Conservation (phyloP, 1,140 invertebrate genomes). For the Magallana ariakensis region DNA sequence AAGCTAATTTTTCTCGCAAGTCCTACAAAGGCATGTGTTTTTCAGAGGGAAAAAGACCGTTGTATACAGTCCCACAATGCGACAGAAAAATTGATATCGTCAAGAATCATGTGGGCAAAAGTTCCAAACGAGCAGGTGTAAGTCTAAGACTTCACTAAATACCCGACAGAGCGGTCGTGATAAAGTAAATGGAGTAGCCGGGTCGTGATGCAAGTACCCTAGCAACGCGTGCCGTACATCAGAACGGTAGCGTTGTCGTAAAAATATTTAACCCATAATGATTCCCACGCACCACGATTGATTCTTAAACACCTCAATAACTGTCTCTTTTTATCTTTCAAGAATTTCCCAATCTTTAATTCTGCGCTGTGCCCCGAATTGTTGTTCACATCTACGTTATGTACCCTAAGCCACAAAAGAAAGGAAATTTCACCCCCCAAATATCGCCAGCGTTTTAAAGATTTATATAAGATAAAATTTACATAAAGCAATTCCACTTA, state of each 20-base stretch:
- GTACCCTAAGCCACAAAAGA: background rate
- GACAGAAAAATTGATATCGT: background rate
- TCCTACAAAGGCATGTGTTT: too few relatives aligned
- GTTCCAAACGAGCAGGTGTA: background rate
- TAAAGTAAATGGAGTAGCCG: background rate
- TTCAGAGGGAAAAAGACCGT: too few relatives aligned
- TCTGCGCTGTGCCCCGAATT: slow-evolving; percentile 7
- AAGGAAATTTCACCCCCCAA: slow-evolving; percentile 24
- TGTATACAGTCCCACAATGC: background rate
- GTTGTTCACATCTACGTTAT: slow-evolving; percentile 10
- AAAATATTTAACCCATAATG: background rate
- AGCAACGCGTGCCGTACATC: background rate
- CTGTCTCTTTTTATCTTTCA: background rate
- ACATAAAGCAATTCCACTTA: slow-evolving; percentile 38
- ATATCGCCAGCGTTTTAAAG: slow-evolving; percentile 28
- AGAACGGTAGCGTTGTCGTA: background rate
- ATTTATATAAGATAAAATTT: slow-evolving; percentile 36
- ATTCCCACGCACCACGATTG: slow-evolving; percentile 7
- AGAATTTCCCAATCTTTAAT: background rate
- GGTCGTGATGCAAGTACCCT: background rate
- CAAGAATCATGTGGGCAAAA: background rate
- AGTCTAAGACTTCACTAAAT: background rate
- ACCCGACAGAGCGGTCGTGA: background rate
- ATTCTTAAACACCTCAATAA: slow-evolving; percentile 24
- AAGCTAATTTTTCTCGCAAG: too few relatives aligned